Base-by-base conservation (phyloP, 2,113 vertebrate species). In the Corythaeola cristata region DNA sequence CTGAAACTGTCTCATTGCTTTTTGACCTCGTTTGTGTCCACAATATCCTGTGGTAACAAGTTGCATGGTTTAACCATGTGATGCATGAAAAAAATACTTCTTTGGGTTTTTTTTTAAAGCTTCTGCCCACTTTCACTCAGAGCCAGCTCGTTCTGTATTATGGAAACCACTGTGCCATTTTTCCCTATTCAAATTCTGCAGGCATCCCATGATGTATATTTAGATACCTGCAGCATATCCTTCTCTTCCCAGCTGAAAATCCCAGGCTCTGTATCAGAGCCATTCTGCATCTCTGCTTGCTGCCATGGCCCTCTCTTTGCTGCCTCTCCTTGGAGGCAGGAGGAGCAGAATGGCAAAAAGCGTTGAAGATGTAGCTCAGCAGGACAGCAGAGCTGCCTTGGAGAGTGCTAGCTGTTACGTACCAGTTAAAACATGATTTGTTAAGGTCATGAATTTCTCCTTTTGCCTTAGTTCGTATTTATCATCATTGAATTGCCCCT, bases 91-190 rank as follows among this genome's bases (percentile, higher is more conserved):
- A 81, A 74, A 69, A 55, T 12, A 24, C 59, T 53, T 33, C 13
- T 39, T 55, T 37, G 3, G 12, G 27, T 11, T 41, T 58, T 33
- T 47, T 45, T 63, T 49, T 21, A 49, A 72, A 81, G 19, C 12
- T 23, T 63, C 71, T 91, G 44, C 50, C 9, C 32, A 24, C 39
- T 60, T 69, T 45, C 32, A 19, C 45, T 64, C 23, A 8, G 30
- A 15, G 20, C 33, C 59, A 73, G 35, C 15, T 68, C 0, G 0
- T 64, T 41, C 45, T 41, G 26, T 11, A 1, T 20, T 0, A 6
- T 12, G 58, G 56, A 76, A 71, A 79, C 12, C 60, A 35, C 56
- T 15, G 85, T 75, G 35, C 6, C 52, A 18, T n/a, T 56, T 39
- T 27, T 11, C 47, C 33, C 41, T 28, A 47, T 35, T 87, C 30